Conservation (phyloP, 1,140 invertebrate genomes). For the Anagrus nilaparvatae region DNA sequence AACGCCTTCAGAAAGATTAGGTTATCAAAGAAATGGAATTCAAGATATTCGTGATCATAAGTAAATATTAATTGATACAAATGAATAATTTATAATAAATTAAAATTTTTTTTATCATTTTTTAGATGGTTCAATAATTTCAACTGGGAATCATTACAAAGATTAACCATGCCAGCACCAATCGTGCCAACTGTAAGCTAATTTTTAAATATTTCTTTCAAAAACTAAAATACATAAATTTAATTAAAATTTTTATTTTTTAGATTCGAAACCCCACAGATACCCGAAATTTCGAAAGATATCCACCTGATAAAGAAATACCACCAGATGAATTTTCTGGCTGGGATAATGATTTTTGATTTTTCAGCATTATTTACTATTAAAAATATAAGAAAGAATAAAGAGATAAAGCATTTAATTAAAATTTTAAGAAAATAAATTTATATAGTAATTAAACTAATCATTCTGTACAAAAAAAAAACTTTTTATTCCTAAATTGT, state of each 20-base stretch:
- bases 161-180: slow-evolving; percentile 62
- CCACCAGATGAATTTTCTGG: slow-evolving; percentile 52
- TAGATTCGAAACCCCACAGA: slow-evolving; percentile 42
- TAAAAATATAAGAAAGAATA: too few relatives aligned
- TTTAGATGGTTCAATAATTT: slow-evolving; percentile 85
- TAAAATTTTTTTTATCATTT: slow-evolving; percentile 19
- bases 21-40: slow-evolving; percentile 83
- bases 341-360: slow-evolving; percentile 52
- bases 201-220: too few relatives aligned
- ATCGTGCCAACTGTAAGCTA: slow-evolving; percentile 69
- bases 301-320: slow-evolving; percentile 46
- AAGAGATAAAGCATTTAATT: too few relatives aligned
- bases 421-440: too few relatives aligned
- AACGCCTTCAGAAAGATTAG: slow-evolving; percentile 83
- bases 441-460: too few relatives aligned
- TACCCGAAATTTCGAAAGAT: slow-evolving; percentile 51
- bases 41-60: slow-evolving; percentile 88
- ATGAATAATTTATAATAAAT: slow-evolving; percentile 9
- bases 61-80: slow-evolving; percentile 39
- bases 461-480: too few relatives aligned
- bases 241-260: too few relatives aligned
- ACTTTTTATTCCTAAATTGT: too few relatives aligned
- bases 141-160: slow-evolving; percentile 77
- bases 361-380: too few relatives aligned
- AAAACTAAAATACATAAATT: too few relatives aligned